Conservation (phyloP, 2,113 vertebrate genomes). For the Odocoileus virginianus region DNA sequence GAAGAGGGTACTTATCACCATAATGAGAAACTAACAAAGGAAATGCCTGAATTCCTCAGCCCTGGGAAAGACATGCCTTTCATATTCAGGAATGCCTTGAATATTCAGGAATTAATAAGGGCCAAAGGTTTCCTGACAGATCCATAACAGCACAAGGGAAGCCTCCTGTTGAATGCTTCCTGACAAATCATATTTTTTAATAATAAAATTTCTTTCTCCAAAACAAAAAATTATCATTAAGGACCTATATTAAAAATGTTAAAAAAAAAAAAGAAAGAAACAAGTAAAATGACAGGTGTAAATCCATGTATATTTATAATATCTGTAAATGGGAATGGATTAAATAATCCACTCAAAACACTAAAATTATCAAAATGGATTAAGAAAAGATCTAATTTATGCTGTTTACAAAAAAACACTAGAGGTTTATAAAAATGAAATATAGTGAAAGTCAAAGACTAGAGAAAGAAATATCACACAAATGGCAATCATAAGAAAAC, state of each 20-base stretch:
- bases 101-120: too few relatives aligned
- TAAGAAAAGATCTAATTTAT: neutral
- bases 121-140: too few relatives aligned
- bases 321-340: neutral
- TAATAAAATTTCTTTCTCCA: neutral
- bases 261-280: neutral
- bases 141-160: too few relatives aligned
- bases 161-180: too few relatives aligned
- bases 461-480: neutral
- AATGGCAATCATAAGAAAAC: neutral
- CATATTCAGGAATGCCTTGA: too few relatives aligned
- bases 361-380: neutral
- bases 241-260: neutral
- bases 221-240: neutral
- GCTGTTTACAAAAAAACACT: neutral
- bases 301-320: neutral
- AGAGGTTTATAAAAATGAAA: neutral
- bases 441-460: neutral
- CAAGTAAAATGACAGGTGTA: neutral
- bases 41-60: too few relatives aligned
- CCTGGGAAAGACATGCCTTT: too few relatives aligned
- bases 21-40: too few relatives aligned
- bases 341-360: neutral
- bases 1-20: too few relatives aligned
- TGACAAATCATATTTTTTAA: neutral